Conservation (phyloP, 1,140 invertebrate species). For the Rhynchophorus ferrugineus region DNA sequence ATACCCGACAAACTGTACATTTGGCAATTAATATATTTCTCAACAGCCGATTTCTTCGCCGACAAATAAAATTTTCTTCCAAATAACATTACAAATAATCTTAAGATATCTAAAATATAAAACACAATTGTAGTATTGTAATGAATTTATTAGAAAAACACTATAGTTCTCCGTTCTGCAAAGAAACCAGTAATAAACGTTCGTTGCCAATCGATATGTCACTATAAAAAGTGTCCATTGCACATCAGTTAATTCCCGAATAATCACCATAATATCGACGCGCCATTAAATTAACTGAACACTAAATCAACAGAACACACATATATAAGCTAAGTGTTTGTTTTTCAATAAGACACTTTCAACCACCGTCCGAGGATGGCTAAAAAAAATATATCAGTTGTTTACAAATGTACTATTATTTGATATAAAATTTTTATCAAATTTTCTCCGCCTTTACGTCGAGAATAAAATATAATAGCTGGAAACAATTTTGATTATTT, state of each 20-base stretch:
- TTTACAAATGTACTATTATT: constrained; percentile 8
- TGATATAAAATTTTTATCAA: constrained; percentile 9
- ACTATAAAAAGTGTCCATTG: constrained; percentile 29
- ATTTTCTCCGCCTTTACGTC: neutral
- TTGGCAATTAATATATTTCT: constrained; percentile 29
- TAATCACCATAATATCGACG: constrained; percentile 3
- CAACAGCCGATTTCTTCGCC: neutral
- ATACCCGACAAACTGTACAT: constrained; percentile 32
- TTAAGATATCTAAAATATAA: neutral
- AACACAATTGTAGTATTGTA: neutral
- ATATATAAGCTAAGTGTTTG: constrained; percentile 14
- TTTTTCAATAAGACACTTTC: constrained; percentile 16
- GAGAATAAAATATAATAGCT: neutral
- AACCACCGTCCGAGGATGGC: constrained; percentile 17
- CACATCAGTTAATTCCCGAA: constrained; percentile 28
- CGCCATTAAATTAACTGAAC: constrained; percentile 12
- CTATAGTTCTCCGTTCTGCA: neutral
- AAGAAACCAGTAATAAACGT: constrained; percentile 21
- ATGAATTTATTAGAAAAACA: constrained; percentile 8
- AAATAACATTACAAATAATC: neutral
- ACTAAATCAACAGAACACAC: constrained; percentile 18
- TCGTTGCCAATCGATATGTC: constrained; percentile 27
- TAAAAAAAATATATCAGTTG: constrained; percentile 10
- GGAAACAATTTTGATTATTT: neutral
- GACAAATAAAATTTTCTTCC: constrained; percentile 1